Conservation (phyloP, 2,113 vertebrate genomes). For the Menidia beryllina region DNA sequence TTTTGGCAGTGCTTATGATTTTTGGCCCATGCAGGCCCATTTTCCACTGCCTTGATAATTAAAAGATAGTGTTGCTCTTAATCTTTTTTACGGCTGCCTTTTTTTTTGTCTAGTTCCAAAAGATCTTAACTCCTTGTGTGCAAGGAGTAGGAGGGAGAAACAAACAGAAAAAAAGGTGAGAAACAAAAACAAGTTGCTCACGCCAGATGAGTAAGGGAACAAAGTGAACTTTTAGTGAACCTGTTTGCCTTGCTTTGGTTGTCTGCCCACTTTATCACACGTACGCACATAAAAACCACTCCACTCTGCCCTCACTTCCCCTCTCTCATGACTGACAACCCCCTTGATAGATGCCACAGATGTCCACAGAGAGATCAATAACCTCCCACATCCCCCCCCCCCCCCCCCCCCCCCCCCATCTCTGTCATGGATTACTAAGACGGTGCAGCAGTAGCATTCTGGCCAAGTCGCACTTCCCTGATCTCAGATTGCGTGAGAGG, state of each 20-base stretch:
- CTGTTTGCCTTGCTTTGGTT: slow-evolving; percentile 52
- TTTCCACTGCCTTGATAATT: slow-evolving; percentile 43
- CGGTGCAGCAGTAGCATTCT: background rate
- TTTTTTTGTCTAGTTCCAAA: slow-evolving; percentile 20
- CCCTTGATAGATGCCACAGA: slow-evolving; percentile 64
- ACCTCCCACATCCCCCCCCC: slow-evolving; percentile 24
- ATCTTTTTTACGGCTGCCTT: slow-evolving; percentile 28
- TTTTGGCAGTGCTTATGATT: slow-evolving; percentile 34
- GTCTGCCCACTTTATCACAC: slow-evolving; percentile 33
- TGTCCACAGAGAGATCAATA: slow-evolving; percentile 67
- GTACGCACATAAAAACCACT: slow-evolving; percentile 26
- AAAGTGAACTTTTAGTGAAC: slow-evolving; percentile 67
- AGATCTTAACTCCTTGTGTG: slow-evolving; percentile 36
- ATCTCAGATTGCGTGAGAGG: slow-evolving; percentile 53
- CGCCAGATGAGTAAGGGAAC: slow-evolving; percentile 14
- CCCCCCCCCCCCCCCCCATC: background rate
- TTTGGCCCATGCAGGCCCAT: slow-evolving; percentile 46
- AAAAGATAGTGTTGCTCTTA: slow-evolving; percentile 43
- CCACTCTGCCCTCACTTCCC: slow-evolving; percentile 45
- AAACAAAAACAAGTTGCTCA: slow-evolving; percentile 40
- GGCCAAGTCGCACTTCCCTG: slow-evolving; percentile 45
- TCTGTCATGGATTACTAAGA: slow-evolving; percentile 18
- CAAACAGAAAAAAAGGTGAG: background rate
- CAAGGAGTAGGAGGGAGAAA: slow-evolving; percentile 1
- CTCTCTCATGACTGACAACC: slow-evolving; percentile 38